Evolutionary conservation across 2,113 vertebrate species (phyloP), one percentile per base, ranked within the genome.

Genomic region (Bucco capensis): DNA sequence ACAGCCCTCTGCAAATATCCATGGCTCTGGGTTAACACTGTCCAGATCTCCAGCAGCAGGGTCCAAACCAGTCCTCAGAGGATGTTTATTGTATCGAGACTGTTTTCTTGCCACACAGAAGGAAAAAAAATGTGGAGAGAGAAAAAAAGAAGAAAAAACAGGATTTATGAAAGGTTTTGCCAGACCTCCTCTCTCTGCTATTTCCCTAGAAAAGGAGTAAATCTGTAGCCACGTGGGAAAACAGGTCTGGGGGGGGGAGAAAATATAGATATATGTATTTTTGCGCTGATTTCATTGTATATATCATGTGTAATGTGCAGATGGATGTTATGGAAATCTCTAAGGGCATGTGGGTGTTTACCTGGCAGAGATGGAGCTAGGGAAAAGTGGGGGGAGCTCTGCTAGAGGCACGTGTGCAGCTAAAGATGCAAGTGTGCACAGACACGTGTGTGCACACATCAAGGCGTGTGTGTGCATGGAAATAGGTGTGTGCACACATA

Each of bases 11-110:
- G 66, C 66, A 18, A 82, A 75, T 27, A 38, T 28, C 61, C 58
- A 0, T 33, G 83, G 30, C 24, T 79, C 57, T 4, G 70, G 57
- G 21, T n/a, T 90, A n/a, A 93, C 79, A 71, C 57, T 92, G 62
- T 92, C 86, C 93, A 94, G 93, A 90, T 2, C 94, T 6, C 90
- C 76, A 12, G 66, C 74, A 66, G 51, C 75, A 57, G 42, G 38
- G 66, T 15, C 79, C 76, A 3, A 42, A 42, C 60, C 90, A 49
- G 78, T 78, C 53, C 86, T 49, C 69, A 2, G 88, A 74, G 88
- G 90, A 92, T 92, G 88, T 92, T 95, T 94, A 92, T 83, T 33
- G 84, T 50, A 70, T 21, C 30, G 25, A 24, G 67, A 30, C 9
- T 5, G 18, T 33, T 54, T 56, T 76, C 80, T 78, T 69, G 84